Percentiles rank a stretch among this genome's conserved stretches.
phyloP scores from a whole-genome alignment of 1,140 invertebrate genomes.

The Trinorchestia longiramus region DNA sequence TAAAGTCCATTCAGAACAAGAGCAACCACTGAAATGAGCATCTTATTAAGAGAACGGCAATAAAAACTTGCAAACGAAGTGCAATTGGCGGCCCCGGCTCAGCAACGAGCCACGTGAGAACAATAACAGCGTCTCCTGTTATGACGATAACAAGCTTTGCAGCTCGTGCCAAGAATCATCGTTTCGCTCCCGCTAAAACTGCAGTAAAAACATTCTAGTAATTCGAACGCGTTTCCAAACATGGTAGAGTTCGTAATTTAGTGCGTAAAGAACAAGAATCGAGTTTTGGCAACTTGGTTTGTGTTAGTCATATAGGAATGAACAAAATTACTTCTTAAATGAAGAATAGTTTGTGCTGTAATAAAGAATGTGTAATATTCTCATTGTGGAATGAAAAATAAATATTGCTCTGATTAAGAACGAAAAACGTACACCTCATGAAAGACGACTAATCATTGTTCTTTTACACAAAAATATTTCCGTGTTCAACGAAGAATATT shows the following conservation, averaged over 20 bases:
- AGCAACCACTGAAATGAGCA: background rate
- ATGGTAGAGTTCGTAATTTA: background rate
- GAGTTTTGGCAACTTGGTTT: background rate
- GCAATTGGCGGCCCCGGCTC: background rate
- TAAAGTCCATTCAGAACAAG: background rate
- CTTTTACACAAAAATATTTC: no score
- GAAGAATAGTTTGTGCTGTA: background rate
- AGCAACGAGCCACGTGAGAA: conserved; percentile 17
- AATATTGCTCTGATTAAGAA: no score
- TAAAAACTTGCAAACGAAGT: background rate
- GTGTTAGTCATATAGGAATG: background rate
- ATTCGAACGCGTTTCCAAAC: background rate
- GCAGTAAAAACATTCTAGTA: background rate
- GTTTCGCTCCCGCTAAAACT: background rate
- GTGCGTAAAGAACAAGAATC: background rate
- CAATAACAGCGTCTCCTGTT: background rate
- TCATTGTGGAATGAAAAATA: no score
- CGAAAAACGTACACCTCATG: no score
- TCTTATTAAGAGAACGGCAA: background rate
- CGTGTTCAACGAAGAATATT: no score
- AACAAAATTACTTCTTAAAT: background rate
- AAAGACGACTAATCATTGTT: no score
- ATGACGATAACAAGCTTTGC: conserved; percentile 34
- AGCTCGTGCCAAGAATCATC: background rate
- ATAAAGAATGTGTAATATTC: no score